A percentile compares a stretch with the other conserved stretches of the same genome.
These are phyloP conservation scores for Danionella cerebrum DNA, from an alignment of 2,113 vertebrate genomes.

Conservation along the genomic window DNA sequence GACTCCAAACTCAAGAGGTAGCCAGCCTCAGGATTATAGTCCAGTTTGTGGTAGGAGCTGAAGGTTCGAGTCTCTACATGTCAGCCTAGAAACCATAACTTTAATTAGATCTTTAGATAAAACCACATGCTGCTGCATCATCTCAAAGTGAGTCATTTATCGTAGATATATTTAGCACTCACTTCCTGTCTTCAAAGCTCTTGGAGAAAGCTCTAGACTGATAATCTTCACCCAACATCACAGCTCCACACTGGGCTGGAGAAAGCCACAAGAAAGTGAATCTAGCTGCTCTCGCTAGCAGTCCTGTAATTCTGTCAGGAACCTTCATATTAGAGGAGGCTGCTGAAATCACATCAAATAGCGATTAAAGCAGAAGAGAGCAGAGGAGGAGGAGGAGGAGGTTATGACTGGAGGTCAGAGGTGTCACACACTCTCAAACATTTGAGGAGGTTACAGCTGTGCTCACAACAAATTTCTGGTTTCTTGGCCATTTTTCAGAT, in stretches of 20 bases:
- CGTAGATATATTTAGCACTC: conserved; percentile 40
- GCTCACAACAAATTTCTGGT: no score
- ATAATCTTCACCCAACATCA: conserved; percentile 57
- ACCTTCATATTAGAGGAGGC: conserved; percentile 53
- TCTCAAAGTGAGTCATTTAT: conserved; percentile 40
- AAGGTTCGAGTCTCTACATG: conserved; percentile 15
- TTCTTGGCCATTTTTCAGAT: no score
- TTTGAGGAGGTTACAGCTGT: no score
- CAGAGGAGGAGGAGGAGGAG: background rate
- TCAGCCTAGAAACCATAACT: background rate
- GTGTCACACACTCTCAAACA: background rate
- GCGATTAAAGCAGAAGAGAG: conserved; percentile 48
- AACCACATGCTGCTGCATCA: background rate
- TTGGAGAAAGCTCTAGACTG: conserved; percentile 43
- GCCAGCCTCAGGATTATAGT: no score
- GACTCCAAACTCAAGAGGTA: no score
- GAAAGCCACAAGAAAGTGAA: conserved; percentile 63
- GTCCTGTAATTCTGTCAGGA: conserved; percentile 60
- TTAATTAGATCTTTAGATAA: background rate
- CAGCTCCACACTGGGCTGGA: conserved; percentile 53
- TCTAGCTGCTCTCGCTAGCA: conserved; percentile 51
- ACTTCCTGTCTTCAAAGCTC: conserved; percentile 64
- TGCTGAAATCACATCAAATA: conserved; percentile 57
- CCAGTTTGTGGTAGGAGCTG: no score
- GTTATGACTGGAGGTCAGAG: conserved; percentile 14